Conservation (phyloP, 2,797 vertebrate genomes). For the Darevskia nairensis region DNA sequence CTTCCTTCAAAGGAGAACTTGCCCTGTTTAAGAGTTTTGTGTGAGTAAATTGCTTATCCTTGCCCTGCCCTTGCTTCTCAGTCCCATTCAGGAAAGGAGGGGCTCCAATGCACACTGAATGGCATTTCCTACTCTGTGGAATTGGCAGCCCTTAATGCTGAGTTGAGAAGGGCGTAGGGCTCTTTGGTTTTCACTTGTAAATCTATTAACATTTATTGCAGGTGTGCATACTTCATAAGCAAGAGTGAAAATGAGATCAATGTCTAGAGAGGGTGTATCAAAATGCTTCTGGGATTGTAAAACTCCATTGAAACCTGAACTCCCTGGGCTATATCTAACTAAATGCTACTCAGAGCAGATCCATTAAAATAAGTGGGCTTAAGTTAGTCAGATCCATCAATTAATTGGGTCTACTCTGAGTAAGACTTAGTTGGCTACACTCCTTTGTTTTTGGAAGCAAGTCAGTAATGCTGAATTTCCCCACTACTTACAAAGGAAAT, state of each 20-base stretch:
- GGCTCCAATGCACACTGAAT: conserved; percentile 61
- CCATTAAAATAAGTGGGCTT: too few relatives aligned
- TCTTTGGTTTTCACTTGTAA: conserved; percentile 26
- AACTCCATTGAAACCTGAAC: neutral
- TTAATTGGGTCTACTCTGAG: too few relatives aligned
- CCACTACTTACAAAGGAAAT: neutral
- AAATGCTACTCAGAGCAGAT: too few relatives aligned
- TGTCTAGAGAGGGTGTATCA: neutral
- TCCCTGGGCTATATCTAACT: too few relatives aligned
- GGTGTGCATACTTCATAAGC: neutral
- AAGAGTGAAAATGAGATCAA: neutral
- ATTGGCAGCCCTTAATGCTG: conserved; percentile 58
- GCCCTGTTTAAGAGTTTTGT: conserved; percentile 43
- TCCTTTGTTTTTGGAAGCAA: conserved; percentile 12
- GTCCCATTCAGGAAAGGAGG: conserved; percentile 78
- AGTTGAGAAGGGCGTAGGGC: neutral
- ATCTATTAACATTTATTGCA: conserved; percentile 23
- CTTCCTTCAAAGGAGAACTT: conserved; percentile 48
- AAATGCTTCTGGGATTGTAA: neutral
- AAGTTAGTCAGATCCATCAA: too few relatives aligned
- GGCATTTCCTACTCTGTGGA: conserved; percentile 76
- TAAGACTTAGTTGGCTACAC: too few relatives aligned
- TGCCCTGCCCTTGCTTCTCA: conserved; percentile 74
- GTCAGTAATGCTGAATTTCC: conserved; percentile 25
- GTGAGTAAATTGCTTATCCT: conserved; percentile 84